A percentile compares a stretch with the other conserved stretches of the same genome.
Conservation (phyloP, 2,797 vertebrate species). For the Aphelocoma californica region DNA sequence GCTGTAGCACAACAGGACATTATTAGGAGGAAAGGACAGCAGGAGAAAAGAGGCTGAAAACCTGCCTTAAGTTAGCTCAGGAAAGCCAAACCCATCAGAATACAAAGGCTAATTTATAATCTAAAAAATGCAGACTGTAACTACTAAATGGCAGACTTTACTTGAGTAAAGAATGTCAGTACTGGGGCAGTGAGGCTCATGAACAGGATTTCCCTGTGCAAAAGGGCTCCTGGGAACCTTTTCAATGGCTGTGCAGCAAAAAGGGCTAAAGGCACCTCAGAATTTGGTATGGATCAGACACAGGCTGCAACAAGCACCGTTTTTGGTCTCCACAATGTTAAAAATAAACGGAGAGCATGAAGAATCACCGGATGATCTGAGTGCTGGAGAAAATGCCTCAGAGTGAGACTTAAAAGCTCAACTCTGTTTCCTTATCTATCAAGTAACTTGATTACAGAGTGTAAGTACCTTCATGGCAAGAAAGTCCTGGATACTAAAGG, state of each 20-base stretch:
- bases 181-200: not conserved
- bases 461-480: constrained; percentile 65
- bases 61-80: not conserved
- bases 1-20: not conserved
- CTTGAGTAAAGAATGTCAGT: not conserved
- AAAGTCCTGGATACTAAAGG: constrained; percentile 50
- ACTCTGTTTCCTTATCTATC: constrained; percentile 60
- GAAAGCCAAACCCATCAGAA: not conserved
- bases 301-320: not conserved
- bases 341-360: constrained; percentile 22
- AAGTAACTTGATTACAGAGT: constrained; percentile 60
- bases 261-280: not conserved
- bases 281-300: not conserved
- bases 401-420: constrained; percentile 69
- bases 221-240: not conserved
- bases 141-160: not conserved
- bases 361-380: constrained; percentile 54
- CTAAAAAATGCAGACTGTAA: not conserved
- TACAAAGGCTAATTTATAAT: not conserved
- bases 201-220: not conserved
- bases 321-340: not conserved
- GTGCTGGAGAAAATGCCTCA: constrained; percentile 57
- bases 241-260: not conserved
- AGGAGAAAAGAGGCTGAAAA: not conserved
- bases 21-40: not conserved